Evolutionary conservation across 2,113 vertebrate genomes (phyloP).

Genomic region (Uropsilus gracilis): DNA sequence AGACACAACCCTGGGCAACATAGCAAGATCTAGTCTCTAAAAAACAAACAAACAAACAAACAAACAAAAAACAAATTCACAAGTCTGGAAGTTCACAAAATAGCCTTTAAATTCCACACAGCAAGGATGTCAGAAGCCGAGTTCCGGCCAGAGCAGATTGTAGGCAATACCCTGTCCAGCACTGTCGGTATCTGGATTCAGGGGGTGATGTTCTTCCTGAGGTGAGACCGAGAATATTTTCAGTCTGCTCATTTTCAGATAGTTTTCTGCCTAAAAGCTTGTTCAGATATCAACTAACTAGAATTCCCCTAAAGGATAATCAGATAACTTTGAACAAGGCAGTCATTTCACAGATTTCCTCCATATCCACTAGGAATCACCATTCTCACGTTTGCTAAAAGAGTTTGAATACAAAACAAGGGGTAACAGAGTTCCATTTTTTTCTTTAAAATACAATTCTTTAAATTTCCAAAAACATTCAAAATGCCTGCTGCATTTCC

Average conservation of each 20-base stretch:
- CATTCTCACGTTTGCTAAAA: constrained; percentile 30
- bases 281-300: constrained; percentile 48
- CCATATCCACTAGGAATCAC: neutral
- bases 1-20: too few relatives aligned
- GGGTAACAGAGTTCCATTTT: neutral
- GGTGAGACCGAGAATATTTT: neutral
- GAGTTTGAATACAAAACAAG: constrained; percentile 21
- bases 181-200: too few relatives aligned
- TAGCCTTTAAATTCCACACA: too few relatives aligned
- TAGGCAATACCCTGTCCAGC: too few relatives aligned
- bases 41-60: too few relatives aligned
- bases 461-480: constrained; percentile 36
- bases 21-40: too few relatives aligned
- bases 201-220: neutral
- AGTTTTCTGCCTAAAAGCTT: constrained; percentile 44
- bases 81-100: too few relatives aligned
- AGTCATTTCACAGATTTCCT: constrained; percentile 18
- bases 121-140: too few relatives aligned
- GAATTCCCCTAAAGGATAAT: constrained; percentile 55
- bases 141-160: too few relatives aligned
- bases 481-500: neutral
- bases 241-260: constrained; percentile 18
- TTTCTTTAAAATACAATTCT: neutral
- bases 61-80: too few relatives aligned
- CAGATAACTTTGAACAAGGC: constrained; percentile 37